Evolutionary conservation across 1,140 invertebrate species (phyloP), one percentile per base, ranked within the genome.

Genomic region (Tetramorium alpestre): DNA sequence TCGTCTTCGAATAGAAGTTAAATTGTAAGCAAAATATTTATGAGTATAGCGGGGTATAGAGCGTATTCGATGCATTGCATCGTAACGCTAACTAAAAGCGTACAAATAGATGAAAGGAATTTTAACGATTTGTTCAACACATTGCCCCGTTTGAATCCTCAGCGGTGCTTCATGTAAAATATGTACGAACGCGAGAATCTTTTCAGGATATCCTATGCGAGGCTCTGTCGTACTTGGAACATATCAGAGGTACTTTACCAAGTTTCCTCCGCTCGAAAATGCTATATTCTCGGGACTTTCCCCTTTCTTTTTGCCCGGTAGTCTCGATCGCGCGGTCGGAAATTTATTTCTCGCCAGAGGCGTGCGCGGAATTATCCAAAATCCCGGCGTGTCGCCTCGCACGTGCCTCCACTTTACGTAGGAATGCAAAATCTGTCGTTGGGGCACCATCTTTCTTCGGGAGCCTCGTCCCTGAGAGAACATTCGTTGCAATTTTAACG

Each of bases 161-260:
- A 84, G 89, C 88, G 88, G 88, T 73, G 76, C 78, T 85, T 80
- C 87, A 85, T 86, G 86, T 77, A 85, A 88, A 91, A 92, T 92
- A 73, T 82, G 67, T 82, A 82, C 80, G 54, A 73, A 33, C 13
- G 76, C 62, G 25, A 64, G 67, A 70, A 44, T 70, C 67, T 73
- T 82, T 82, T 72, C 51, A 70, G 51, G 78, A 18, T 72, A 82
- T 72, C 51, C 80, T 38, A 51, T 38, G 65, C 38, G 67, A 82
- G 56, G 60, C 80, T 82, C 51, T 2, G 38, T 11, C 51, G 80
- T 72, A 72, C 78, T 82, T 82, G 41, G 80, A 84, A 84, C 80
- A 25, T 75, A 84, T 84, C 67, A 73, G 56, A 75, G 69, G 54
- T 64, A 84, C 80, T 84, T 84, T 84, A 60, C 47, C 69, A 73